Evolutionary conservation across 2,113 vertebrate species (phyloP), one percentile per base, ranked within the genome.

Genomic region (Tetrax tetrax): DNA sequence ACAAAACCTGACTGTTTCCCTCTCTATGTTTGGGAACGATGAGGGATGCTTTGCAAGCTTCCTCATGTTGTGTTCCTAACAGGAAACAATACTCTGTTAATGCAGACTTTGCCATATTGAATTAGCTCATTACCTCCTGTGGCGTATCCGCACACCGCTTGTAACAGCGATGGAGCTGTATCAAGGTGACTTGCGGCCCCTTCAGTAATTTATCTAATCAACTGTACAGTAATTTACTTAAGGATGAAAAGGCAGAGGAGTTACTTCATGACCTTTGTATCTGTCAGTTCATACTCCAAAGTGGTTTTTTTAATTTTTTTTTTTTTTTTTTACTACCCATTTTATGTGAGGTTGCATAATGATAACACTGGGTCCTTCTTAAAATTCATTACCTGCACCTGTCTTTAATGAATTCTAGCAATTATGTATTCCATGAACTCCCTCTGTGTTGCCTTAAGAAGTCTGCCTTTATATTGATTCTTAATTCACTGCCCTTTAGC

Each of bases 401-500:
- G 6, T 54, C 94, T 57, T 87, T 89, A 92, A 93, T 75, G 80
- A 84, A 84, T 96, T 87, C 88, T 37, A 37, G 61, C 53, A 72
- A 90, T 90, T 87, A 54, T 21, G 45, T 72, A 95, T 95, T 95
- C 90, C 31, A 4, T 37, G 66, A 65, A 53, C 81, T 92, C 45
- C 25, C 38, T 89, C 69, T 66, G 22, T 95, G 90, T 94, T 96
- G 57, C 89, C 77, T 92, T 95, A 97, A 94, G 94, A 93, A 96
- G 83, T 91, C 95, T 93, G 89, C 81, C 47, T 89, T 85, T 89
- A 31, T 95, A 94, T 96, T 93, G 94, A 96, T 97, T 96, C 95
- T 96, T 96, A 95, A 96, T 97, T 96, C 81, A 48, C 90, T 95
- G 27, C 74, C 95, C 80, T 87, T 94, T 96, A 96, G 86, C 88